Conservation (phyloP, 2,113 vertebrate genomes). For the Nyctibius bracteatus region DNA sequence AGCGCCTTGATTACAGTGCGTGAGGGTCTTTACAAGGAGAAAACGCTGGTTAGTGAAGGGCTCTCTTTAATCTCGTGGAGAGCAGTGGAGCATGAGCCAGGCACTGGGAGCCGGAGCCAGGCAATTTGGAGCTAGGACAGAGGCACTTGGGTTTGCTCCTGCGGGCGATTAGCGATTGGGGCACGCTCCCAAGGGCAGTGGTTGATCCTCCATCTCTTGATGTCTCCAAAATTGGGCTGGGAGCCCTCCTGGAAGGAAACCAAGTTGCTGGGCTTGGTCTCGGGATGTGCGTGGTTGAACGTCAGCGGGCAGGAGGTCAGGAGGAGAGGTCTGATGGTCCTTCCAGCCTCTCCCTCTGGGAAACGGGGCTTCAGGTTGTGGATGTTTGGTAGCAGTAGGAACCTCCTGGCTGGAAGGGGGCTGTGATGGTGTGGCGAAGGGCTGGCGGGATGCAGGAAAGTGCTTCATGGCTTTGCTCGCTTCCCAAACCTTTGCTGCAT, state of each 20-base stretch:
- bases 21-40: conserved; percentile 41
- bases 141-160: neutral
- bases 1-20: neutral
- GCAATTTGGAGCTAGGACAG: neutral
- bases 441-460: fast-evolving
- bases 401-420: neutral
- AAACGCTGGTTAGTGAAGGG: conserved; percentile 11
- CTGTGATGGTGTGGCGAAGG: neutral
- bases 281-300: neutral
- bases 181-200: neutral
- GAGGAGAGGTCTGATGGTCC: neutral
- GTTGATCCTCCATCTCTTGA: conserved; percentile 18
- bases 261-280: neutral
- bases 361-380: neutral
- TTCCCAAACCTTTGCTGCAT: neutral
- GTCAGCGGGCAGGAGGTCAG: neutral
- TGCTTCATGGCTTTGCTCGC: neutral
- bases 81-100: neutral
- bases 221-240: neutral
- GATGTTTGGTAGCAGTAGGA: neutral
- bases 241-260: neutral
- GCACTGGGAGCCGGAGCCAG: neutral
- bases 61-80: conserved; percentile 18
- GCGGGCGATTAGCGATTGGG: neutral
- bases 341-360: neutral